Evolutionary conservation across 92 coral and sea anemone genomes (phyloP).

Genomic region (Heteractis magnifica): DNA sequence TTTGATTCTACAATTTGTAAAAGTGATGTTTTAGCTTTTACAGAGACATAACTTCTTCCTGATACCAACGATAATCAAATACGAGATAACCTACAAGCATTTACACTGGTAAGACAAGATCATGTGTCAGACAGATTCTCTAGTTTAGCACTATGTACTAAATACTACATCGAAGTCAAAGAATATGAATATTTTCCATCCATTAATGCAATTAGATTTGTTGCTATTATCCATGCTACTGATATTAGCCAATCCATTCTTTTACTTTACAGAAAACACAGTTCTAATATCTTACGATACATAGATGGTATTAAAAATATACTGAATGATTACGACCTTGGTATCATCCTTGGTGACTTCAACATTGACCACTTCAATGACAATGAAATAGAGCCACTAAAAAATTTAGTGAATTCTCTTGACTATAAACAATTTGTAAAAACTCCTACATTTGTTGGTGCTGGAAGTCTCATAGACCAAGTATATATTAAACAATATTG

Average conservation of each 20-base stretch:
- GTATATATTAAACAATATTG: conserved; percentile 40
- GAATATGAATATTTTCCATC: too few relatives aligned
- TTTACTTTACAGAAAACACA: too few relatives aligned
- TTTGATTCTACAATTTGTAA: conserved; percentile 35
- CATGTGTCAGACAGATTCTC: conserved; percentile 49
- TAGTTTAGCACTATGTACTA: conserved; percentile 55
- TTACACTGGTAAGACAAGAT: conserved; percentile 42
- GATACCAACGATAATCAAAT: conserved; percentile 28
- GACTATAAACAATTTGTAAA: conserved; percentile 53
- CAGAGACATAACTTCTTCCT: conserved; percentile 61
- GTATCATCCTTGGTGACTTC: conserved; percentile 58
- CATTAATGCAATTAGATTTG: too few relatives aligned
- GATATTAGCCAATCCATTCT: too few relatives aligned
- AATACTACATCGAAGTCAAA: too few relatives aligned
- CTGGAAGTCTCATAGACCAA: conserved; percentile 67
- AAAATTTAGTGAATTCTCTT: conserved; percentile 44
- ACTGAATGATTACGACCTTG: conserved; percentile 28
- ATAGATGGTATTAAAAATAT: too few relatives aligned
- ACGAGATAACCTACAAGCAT: conserved; percentile 31
- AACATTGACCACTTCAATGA: conserved; percentile 54
- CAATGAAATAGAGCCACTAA: conserved; percentile 41
- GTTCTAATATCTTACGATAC: too few relatives aligned
- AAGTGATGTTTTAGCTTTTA: conserved; percentile 43
- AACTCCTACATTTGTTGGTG: conserved; percentile 47
- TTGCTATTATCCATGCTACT: too few relatives aligned